Base-by-base conservation (phyloP, 2,797 vertebrate species). In the Leptodactylus fallax region DNA sequence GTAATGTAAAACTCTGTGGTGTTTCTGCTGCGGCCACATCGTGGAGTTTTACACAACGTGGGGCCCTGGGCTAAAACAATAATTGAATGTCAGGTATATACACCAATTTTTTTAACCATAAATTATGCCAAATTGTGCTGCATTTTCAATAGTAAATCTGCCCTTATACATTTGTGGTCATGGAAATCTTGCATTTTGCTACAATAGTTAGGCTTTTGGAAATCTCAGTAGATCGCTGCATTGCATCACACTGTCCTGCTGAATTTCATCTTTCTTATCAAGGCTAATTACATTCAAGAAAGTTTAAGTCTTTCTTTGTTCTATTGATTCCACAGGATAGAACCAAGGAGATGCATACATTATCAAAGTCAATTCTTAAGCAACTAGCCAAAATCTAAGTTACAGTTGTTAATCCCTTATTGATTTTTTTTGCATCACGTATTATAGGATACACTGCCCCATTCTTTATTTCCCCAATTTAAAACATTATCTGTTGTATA, bases 271-370 rank as follows among this genome's bases (percentile, higher is more conserved):
- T 56, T 58, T 79, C 77, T 79, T 55, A 79, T 79, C 53, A 56
- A 79, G 77, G 77, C 77, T 79, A 79, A 79, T 79, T 79, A 79
- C 58, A 79, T 79, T 13, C 55, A 56, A 58, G 51, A 56, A 79
- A 79, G 49, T 56, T 53, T 79, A 79, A 79, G 49, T 56, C 77
- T 79, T n/a, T 79, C 77, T 79, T 79, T 79, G 77, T 58, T 79
- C 53, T 79, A 79, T 79, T 79, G 77, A 79, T 79, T 79, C 51
- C 77, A n/a, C 51, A 79, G 77, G 47, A 55, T 58, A 58, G 53
- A 79, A 79, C n/a, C 53, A 79, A 58, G 51, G 13, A 36, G n/a
- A 58, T 79, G 77, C 53, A 79, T 79, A 79, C 25, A 79, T 58
- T 79, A 79, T 56, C 51, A 77, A 77, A 79, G 51, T 58, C 77